Percentiles rank a stretch among this genome's conserved stretches.
Evolutionary conservation across 2,113 vertebrate genomes (phyloP).

Genomic region (Tragelaphus imberbis): DNA sequence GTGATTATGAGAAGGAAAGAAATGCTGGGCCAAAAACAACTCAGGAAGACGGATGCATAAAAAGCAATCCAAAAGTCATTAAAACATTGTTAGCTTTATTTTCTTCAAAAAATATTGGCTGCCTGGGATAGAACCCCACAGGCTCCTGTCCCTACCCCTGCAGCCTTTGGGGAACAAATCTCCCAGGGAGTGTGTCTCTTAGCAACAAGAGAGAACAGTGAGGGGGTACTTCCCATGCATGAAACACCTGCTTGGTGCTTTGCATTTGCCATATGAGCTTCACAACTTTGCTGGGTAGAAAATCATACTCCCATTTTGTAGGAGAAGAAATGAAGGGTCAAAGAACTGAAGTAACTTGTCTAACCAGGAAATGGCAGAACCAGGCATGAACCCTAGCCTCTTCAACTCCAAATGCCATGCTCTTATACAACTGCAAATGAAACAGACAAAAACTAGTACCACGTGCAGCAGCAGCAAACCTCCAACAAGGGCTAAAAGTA

Average conservation of each 20-base stretch:
- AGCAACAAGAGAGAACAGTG: neutral
- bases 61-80: constrained; percentile 40
- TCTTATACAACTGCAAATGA: neutral
- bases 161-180: neutral
- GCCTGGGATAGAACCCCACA: neutral
- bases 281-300: neutral
- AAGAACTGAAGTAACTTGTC: neutral
- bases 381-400: neutral
- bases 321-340: constrained; percentile 5
- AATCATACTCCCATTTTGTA: constrained; percentile 15
- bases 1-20: constrained; percentile 48
- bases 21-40: constrained; percentile 43
- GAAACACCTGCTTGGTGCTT: constrained; percentile 7
- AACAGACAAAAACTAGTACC: neutral
- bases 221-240: neutral
- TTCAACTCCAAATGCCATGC: neutral
- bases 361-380: neutral
- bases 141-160: neutral
- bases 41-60: constrained; percentile 40
- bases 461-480: neutral
- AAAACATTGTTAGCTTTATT: constrained; percentile 49
- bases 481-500: neutral
- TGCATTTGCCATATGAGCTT: neutral
- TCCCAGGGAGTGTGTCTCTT: constrained; percentile 12
- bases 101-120: constrained; percentile 48